Evolutionary conservation across 1,140 invertebrate species (phyloP), one percentile per base, ranked within the genome.

Genomic region (Campoletis sonorensis): DNA sequence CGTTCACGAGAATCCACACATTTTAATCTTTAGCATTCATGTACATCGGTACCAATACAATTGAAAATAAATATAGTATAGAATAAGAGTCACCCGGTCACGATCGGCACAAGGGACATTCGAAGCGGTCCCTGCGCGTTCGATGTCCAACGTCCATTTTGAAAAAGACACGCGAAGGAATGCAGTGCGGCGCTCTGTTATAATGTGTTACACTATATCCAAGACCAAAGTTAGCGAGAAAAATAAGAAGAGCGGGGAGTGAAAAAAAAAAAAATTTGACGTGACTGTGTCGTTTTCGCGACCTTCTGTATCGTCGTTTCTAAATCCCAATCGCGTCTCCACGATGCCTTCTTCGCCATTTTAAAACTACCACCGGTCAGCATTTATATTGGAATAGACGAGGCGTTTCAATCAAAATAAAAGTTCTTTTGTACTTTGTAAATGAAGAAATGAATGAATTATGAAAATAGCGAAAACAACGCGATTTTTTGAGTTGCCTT

Each of bases 21-120:
- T 68, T 11, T 82, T 83, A 81, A 83, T 85, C 85, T 81, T 51
- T 30, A 72, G 27, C 61, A 21, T 8, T 26, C 61, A 64, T 23
- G 23, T 27, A 64, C 21, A 58, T 16, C 27, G 40, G 40, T 18
- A 40, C 33, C 10, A 49, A 40, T 49, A 72, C 21, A 8, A 40
- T 16, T 72, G n/a, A 16, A 40, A 40, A 37, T 37, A 72, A 3
- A 45, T 45, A 49, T 71, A 71, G 18, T 11, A 8, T 40, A 23
- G 37, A 45, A n/a, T 21, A 21, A 45, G 33, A 73, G 37, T 49
- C 72, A 33, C 45, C 45, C 72, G 72, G 72, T 75, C 72, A 75
- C 72, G 72, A 54, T 75, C 72, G n/a, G 72, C 49, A 49, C 37
- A 49, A 49, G 11, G 33, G n/a, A 75, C 45, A 75, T 23, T 75